Evolutionary conservation across 2,113 vertebrate genomes (phyloP), one percentile per base, ranked within the genome.

Genomic region (Antennarius striatus): DNA sequence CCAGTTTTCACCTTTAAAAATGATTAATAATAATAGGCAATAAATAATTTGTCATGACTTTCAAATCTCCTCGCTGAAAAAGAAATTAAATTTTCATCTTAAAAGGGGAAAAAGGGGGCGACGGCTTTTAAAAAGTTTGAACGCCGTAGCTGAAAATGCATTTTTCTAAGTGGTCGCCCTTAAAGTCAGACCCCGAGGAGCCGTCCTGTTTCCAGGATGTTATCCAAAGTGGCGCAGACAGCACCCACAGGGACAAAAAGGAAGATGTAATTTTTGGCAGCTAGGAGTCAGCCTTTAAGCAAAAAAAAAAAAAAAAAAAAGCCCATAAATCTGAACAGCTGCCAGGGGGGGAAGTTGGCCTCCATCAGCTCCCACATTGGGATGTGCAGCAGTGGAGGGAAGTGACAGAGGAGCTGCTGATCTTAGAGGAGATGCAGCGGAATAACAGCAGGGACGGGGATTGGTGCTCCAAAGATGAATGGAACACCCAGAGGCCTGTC

Each of bases 191-290:
- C 76, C 61, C 63, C 30, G 10, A 70, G 66, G 68, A 75, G 46
- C 29, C 15, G 16, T 57, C 62, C 63, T 13, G 36, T 63, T 75
- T 66, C 67, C 63, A 71, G 68, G 55, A 67, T 69, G 58, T 78
- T 62, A 71, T 63, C 66, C 68, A 72, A 61, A 84, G 71, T 73
- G 71, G 55, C 69, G 54, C 68, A 80, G 82, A 71, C 72, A 64
- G 45, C 60, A 52, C 50, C 67, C 30, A 42, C 63, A 46, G 69
- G 56, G 16, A 46, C 0, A 11, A 4, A 81, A 75, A 54, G 50
- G 57, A 56, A 75, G 80, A 72, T 75, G 72, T 82, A 74, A 68
- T 74, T 77, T 75, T 70, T 54, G 48, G 57, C 47, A 58, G 71
- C 71, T 80, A 17, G 49, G 45, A 80, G 60, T 68, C 57, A 73